Evolutionary conservation across 2,113 vertebrate species (phyloP).

Genomic region (Eulacestoma nigropectus): DNA sequence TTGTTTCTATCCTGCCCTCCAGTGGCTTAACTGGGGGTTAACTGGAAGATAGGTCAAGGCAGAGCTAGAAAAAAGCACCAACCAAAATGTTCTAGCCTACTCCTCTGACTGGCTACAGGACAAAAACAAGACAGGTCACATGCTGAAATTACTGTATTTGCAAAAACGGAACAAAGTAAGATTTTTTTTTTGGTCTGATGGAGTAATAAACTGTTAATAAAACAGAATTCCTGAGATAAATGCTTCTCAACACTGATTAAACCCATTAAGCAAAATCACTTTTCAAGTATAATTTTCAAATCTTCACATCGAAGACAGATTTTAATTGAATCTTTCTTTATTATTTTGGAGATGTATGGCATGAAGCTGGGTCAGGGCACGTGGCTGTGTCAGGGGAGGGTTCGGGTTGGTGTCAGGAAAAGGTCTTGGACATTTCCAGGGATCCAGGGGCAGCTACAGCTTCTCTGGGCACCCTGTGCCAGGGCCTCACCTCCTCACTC

Average conservation of each 20-base stretch:
- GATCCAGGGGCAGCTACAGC: background rate
- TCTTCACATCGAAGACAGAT: background rate
- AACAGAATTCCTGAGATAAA: background rate
- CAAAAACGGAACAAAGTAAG: background rate
- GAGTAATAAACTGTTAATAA: background rate
- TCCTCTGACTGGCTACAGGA: fast-evolving
- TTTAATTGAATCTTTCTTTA: background rate
- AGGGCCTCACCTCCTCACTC: background rate
- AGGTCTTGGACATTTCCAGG: background rate
- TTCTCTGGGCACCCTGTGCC: background rate
- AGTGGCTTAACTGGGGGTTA: conserved; percentile 11
- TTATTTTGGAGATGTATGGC: background rate
- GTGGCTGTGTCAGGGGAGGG: background rate
- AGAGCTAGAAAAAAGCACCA: background rate
- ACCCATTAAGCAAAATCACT: background rate
- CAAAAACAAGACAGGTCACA: background rate
- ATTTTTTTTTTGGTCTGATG: background rate
- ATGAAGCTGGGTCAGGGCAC: background rate
- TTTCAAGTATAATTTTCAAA: background rate
- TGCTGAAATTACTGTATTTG: background rate
- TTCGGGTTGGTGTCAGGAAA: background rate
- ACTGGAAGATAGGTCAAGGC: background rate
- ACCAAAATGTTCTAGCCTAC: background rate
- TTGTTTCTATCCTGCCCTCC: conserved; percentile 55
- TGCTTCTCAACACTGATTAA: background rate